These are phyloP conservation scores for Tuberolachnus salignus DNA, from an alignment of 2,888 invertebrate genomes.

Conservation along the genomic window DNA sequence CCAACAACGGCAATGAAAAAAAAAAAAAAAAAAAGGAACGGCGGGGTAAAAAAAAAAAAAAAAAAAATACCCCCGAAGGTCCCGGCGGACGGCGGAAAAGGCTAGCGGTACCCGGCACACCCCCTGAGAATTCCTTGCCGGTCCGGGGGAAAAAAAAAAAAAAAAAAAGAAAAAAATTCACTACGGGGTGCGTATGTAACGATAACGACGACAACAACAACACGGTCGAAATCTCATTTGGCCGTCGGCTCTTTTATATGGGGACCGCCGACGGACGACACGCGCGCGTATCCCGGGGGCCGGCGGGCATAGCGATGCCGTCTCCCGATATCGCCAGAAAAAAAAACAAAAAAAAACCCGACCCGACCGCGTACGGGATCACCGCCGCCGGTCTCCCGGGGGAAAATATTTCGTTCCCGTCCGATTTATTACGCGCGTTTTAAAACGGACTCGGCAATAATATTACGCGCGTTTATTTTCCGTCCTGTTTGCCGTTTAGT, in stretches of 20 bases:
- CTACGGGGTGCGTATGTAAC: background rate
- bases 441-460: no score
- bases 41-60: background rate
- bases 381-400: background rate
- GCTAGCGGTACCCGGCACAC: no score
- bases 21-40: background rate
- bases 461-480: no score
- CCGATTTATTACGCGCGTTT: background rate
- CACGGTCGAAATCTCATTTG: no score
- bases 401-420: constrained; percentile 27
- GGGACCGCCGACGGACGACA: no score
- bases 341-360: background rate
- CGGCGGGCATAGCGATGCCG: background rate
- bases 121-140: background rate
- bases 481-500: no score
- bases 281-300: background rate
- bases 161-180: background rate
- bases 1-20: background rate
- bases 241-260: no score
- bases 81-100: no score
- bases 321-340: background rate
- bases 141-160: background rate
- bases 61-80: background rate
- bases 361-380: background rate
- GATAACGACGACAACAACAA: no score